These are phyloP conservation scores for Stichodactyla helianthus DNA, from an alignment of 64 coral and sea anemone species.

Conservation along the genomic window DNA sequence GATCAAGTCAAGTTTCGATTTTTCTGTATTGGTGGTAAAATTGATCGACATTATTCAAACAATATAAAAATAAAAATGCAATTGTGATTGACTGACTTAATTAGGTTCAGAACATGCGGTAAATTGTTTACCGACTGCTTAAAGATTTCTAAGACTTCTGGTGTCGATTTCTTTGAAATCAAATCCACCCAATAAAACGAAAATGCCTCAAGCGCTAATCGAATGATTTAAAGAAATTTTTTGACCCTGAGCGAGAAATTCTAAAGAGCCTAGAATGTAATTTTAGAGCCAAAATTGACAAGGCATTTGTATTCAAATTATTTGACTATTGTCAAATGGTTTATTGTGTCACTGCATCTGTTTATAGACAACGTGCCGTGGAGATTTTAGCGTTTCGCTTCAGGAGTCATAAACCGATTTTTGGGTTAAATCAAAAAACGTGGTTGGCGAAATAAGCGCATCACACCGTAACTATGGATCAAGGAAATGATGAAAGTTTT, in stretches of 20 bases:
- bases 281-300: constrained; percentile 53
- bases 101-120: constrained; percentile 90
- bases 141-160: constrained; percentile 8
- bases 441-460: constrained; percentile 13
- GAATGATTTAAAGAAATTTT: not conserved
- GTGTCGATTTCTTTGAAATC: constrained; percentile 25
- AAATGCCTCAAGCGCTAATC: not conserved
- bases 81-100: constrained; percentile 35
- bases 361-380: constrained; percentile 34
- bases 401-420: constrained; percentile 16
- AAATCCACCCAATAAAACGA: not conserved
- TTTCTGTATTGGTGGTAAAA: constrained; percentile 9
- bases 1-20: not conserved
- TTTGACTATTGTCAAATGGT: constrained; percentile 71
- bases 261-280: constrained; percentile 32
- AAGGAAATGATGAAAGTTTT: not conserved
- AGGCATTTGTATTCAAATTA: constrained; percentile 74
- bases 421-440: not conserved
- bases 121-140: constrained; percentile 75
- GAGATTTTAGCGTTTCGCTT: constrained; percentile 19
- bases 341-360: constrained; percentile 30
- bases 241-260: not conserved
- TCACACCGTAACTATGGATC: not conserved
- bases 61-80: constrained; percentile 27
- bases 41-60: constrained; percentile 22